A percentile compares a stretch with the other conserved stretches of the same genome.
These are phyloP conservation scores for Mya arenaria DNA, from an alignment of 1,140 invertebrate species.

Conservation along the genomic window DNA sequence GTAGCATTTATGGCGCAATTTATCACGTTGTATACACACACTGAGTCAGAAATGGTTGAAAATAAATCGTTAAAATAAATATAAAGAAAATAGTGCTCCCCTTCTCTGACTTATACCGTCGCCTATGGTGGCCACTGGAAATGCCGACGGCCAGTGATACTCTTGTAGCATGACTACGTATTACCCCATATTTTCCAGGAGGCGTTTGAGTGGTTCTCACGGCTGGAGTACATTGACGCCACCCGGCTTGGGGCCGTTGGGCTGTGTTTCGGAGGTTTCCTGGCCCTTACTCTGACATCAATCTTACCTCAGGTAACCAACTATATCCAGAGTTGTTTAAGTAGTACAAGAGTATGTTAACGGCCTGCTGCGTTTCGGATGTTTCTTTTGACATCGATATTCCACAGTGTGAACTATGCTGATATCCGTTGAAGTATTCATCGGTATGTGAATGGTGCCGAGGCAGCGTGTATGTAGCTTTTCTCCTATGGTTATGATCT, in stretches of 20 bases:
- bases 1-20: too few species aligned
- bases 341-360: background rate
- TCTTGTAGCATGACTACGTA: too few species aligned
- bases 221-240: constrained; percentile 41
- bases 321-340: background rate
- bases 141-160: too few species aligned
- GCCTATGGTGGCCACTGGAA: too few species aligned
- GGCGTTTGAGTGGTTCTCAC: constrained; percentile 24
- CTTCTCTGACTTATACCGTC: too few species aligned
- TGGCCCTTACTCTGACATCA: background rate
- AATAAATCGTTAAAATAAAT: too few species aligned
- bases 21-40: too few species aligned
- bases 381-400: background rate
- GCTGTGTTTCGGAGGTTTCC: constrained; percentile 20
- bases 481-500: background rate
- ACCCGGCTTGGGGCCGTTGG: constrained; percentile 28
- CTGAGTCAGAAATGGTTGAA: too few species aligned
- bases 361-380: background rate
- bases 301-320: constrained; percentile 16
- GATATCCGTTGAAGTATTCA: background rate
- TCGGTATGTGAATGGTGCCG: background rate
- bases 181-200: constrained; percentile 20
- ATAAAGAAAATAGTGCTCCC: too few species aligned
- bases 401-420: background rate
- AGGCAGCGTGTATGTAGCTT: background rate